Evolutionary conservation across 2,797 vertebrate genomes (phyloP).

Genomic region (Eutrigla gurnardus): DNA sequence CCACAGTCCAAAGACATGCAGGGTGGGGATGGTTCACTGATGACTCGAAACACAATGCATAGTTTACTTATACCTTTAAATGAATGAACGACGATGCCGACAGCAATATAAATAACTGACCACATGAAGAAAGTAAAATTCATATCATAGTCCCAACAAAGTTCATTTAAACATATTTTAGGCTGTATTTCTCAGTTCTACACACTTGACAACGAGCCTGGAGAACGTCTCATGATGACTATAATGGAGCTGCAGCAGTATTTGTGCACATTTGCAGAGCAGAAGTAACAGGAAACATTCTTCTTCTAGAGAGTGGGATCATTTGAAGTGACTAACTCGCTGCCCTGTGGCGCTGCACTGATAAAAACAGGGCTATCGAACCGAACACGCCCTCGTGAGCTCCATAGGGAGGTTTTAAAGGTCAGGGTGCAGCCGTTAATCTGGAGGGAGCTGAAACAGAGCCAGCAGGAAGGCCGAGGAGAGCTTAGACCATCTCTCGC

Average conservation of each 20-base stretch:
- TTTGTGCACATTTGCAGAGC: constrained; percentile 19
- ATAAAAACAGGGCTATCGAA: constrained; percentile 63
- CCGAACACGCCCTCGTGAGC: constrained; percentile 49
- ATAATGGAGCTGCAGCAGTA: not conserved
- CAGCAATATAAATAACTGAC: too few species aligned
- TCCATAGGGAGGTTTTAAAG: constrained; percentile 72
- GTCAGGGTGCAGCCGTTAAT: constrained; percentile 75
- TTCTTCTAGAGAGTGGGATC: constrained; percentile 43
- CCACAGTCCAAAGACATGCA: too few species aligned
- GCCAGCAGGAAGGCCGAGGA: constrained; percentile 50
- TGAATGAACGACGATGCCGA: not conserved
- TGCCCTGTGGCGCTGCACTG: constrained; percentile 27
- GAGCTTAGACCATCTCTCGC: constrained; percentile 28
- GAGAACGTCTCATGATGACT: not conserved
- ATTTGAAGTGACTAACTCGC: constrained; percentile 39
- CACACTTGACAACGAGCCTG: not conserved
- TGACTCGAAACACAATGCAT: not conserved
- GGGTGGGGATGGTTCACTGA: too few species aligned
- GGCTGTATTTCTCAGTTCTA: not conserved
- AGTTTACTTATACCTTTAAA: not conserved
- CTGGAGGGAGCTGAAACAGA: constrained; percentile 64
- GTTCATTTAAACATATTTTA: not conserved
- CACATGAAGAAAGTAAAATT: not conserved
- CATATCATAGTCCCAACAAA: too few species aligned
- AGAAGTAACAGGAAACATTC: constrained; percentile 33